A percentile compares a stretch with the other conserved stretches of the same genome.
phyloP scores from a whole-genome alignment of 1,140 invertebrate genomes.

The Gonioctena quinquepunctata region DNA sequence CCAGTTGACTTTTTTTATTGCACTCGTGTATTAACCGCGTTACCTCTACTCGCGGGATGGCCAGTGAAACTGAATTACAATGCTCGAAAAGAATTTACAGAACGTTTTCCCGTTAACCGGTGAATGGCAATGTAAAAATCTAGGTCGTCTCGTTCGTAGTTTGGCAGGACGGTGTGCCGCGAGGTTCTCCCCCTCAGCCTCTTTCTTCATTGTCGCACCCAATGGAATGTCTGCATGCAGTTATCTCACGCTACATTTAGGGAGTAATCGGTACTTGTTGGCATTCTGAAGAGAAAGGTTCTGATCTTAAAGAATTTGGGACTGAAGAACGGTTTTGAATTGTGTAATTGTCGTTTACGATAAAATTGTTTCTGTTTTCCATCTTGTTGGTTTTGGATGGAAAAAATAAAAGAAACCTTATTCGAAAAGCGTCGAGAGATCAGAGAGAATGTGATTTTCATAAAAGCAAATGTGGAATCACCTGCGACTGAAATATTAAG shows the following conservation, averaged over 20 bases:
- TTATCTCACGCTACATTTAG: not conserved
- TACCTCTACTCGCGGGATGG: slow-evolving; percentile 11
- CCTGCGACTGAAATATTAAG: too few species aligned
- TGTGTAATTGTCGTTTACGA: too few species aligned
- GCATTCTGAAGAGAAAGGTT: not conserved
- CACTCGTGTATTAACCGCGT: not conserved
- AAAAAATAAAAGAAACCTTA: too few species aligned
- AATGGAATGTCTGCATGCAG: not conserved
- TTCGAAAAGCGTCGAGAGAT: too few species aligned
- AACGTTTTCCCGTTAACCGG: slow-evolving; percentile 37
- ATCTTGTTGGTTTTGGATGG: too few species aligned
- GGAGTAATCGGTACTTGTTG: not conserved
- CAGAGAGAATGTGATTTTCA: too few species aligned
- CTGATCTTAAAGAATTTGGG: not conserved
- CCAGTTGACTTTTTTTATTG: not conserved
- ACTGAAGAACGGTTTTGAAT: not conserved
- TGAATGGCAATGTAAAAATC: slow-evolving; percentile 40
- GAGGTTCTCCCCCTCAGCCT: slow-evolving; percentile 25
- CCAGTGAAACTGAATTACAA: slow-evolving; percentile 39
- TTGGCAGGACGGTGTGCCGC: slow-evolving; percentile 29
- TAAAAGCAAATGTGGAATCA: too few species aligned
- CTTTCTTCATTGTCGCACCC: not conserved
- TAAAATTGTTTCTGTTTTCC: too few species aligned
- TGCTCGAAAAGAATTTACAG: slow-evolving; percentile 22
- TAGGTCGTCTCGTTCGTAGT: slow-evolving; percentile 34